A percentile compares a stretch with the other conserved stretches of the same genome.
Conservation (phyloP, 2,888 invertebrate species). For the Lasius platythorax region DNA sequence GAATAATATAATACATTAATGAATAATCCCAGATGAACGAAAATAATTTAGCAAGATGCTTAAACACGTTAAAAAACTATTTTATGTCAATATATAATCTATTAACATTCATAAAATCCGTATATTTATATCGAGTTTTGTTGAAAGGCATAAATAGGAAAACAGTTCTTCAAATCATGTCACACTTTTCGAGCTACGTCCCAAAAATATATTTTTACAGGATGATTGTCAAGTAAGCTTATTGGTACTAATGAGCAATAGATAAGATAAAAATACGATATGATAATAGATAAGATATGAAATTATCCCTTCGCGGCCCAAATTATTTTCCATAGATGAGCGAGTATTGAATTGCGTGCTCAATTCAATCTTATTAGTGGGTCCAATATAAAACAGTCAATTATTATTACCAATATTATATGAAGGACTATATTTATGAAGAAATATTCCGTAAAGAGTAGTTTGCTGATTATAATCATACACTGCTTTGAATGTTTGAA, state of each 20-base stretch:
- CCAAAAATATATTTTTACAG: conserved; percentile 26
- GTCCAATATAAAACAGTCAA: not conserved
- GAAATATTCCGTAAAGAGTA: conserved; percentile 6
- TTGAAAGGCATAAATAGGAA: not conserved
- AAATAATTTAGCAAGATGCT: conserved; percentile 1
- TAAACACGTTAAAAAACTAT: not conserved
- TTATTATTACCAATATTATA: not conserved
- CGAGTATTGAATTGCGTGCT: not conserved
- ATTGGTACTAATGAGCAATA: conserved; percentile 17
- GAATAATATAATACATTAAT: not conserved
- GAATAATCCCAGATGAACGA: not conserved
- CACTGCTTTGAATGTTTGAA: not conserved
- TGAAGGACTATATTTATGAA: not conserved
- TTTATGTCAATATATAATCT: not conserved
- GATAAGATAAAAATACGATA: conserved; percentile 18
- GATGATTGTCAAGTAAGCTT: conserved; percentile 25
- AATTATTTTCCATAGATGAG: not conserved
- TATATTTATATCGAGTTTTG: not conserved
- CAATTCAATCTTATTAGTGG: not conserved
- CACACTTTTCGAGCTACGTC: not conserved
- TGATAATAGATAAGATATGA: conserved; percentile 16
- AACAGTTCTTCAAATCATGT: not conserved
- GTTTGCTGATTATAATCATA: not conserved
- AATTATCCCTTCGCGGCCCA: conserved; percentile 3
- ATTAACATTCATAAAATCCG: conserved; percentile 1